Evolutionary conservation across 1,140 invertebrate genomes (phyloP).

Genomic region (Eupristina koningsbergeri): DNA sequence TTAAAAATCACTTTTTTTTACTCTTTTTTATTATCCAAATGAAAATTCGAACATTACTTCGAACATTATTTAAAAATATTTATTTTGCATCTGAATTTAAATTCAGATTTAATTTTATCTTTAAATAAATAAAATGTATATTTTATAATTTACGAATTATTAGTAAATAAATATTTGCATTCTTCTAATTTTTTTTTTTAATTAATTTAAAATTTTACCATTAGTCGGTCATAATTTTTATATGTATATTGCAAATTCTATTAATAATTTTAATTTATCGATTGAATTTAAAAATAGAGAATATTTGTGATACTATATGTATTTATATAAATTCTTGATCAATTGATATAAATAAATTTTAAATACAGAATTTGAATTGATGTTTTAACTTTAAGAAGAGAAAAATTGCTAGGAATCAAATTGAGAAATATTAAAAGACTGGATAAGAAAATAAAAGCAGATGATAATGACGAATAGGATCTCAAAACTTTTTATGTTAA

Average conservation of each 20-base stretch:
- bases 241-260: background rate
- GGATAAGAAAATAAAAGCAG: conserved; percentile 47
- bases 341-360: too few species aligned
- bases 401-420: conserved; percentile 1
- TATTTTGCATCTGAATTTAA: too few species aligned
- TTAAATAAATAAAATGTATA: background rate
- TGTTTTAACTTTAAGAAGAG: background rate
- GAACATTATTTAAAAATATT: too few species aligned
- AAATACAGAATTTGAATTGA: background rate
- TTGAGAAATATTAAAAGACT: background rate
- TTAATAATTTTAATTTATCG: background rate
- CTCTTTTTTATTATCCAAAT: background rate
- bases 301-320: background rate
- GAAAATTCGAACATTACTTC: background rate
- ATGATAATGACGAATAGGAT: conserved; percentile 40
- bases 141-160: background rate
- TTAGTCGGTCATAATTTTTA: background rate
- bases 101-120: too few species aligned
- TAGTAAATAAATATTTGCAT: background rate
- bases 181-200: background rate
- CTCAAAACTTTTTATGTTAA: conserved; percentile 73
- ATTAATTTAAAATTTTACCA: background rate
- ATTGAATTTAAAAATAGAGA: background rate
- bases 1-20: background rate
- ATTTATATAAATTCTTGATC: too few species aligned